Evolutionary conservation across 2,888 invertebrate species (phyloP), one percentile per base, ranked within the genome.

Genomic region (Salpingus planirostris): DNA sequence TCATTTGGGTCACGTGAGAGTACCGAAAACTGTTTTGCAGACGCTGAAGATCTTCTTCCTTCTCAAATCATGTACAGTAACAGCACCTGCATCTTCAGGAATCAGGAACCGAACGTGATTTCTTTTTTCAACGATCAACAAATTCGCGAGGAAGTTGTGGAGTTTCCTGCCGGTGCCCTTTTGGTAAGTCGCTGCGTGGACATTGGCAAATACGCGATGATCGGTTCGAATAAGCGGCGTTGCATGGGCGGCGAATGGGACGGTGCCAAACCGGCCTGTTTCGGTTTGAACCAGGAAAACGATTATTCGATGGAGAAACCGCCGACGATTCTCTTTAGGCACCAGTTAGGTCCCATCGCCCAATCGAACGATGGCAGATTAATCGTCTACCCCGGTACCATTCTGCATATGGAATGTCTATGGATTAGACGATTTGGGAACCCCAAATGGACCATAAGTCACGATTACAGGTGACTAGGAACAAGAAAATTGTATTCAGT

Each of bases 271-370:
- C 86, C 88, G 0, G 69, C 76, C 1, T 89, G 89, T 57, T 76
- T 77, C 46, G 88, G 88, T 1, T 69, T 89, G 0, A 88, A 86
- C 54, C 89, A 89, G 57, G 81, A 85, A 55, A 84, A 86, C 48
- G 87, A 89, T 55, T 88, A 88, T 60, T 86, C 86, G 10, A 78
- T 88, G 80, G 86, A 86, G 55, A 86, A 86, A 57, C 79, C 86
- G 0, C 88, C 89, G 0, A 88, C 89, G 0, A 82, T 89, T 43
- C 65, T 88, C 27, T 87, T 89, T 60, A 71, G 88, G 1, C 82
- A 87, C 57, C 79, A 83, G 36, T 69, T 79, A 22, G 89, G 88
- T 0, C 87, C 88, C 0, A 88, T 89, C 31, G 86, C 87, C 1
- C 88, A 89, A 63, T 85, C 83, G 25, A 87, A 85, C 46, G 86